Evolutionary conservation across 2,113 vertebrate species (phyloP), one percentile per base, ranked within the genome.

Genomic region (Okapia johnstoni): DNA sequence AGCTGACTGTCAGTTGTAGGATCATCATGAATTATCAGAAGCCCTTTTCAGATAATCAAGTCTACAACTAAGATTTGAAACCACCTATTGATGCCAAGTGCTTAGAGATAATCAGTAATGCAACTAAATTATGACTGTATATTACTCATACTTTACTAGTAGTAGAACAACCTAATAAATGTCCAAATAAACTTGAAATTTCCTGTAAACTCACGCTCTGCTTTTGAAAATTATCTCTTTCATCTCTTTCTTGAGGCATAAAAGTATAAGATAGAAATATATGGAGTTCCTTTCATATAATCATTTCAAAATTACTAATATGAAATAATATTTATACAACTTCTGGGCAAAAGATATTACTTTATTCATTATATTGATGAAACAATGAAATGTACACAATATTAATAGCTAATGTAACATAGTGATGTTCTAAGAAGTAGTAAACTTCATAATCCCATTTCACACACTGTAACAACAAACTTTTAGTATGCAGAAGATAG

Each of bases 261-360:
- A 89, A 92, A 91, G 46, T 94, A 5, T 58, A 97, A 97, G 95
- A 36, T 50, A 66, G 40, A 83, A 94, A 92, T 92, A 93, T 30
- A 79, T 43, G 11, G 8, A 63, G 25, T 48, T 23, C 1, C 7
- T 79, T 87, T 76, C 46, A 80, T 26, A 85, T 40, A 15, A 80
- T 55, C 7, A 66, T 79, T 61, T 91, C 23, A 76, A 97, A 96
- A 93, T 93, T 89, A 76, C 7, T 86, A 88, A 94, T 81, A 90
- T 70, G 30, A 77, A 96, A 23, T 21, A 96, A 73, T 1, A 76
- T 88, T 96, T 43, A 50, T 36, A 80, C 48, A 10, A 88, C 48
- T 96, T 94, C 36, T 80, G 26, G 73, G 54, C 55, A 94, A 52
- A 97, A 91, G 40, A 73, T 79, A 83, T 61, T 88, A 36, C 12